Evolutionary conservation across 1,140 invertebrate species (phyloP).

Genomic region (Mya arenaria): DNA sequence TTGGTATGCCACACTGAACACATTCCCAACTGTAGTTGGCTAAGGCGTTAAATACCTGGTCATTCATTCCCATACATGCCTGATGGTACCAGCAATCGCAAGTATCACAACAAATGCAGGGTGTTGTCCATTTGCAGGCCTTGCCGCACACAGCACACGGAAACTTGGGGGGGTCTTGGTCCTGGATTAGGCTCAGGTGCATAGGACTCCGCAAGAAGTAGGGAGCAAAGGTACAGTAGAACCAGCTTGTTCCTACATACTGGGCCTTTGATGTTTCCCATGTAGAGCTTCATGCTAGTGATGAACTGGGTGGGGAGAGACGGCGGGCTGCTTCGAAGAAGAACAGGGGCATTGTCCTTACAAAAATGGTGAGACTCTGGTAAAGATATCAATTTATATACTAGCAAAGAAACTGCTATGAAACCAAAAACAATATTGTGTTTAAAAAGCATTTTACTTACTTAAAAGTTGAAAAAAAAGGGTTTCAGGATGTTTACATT

Average conservation of each 20-base stretch:
- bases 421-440: no score
- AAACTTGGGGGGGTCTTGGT: neutral
- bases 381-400: no score
- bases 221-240: neutral
- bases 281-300: neutral
- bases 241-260: neutral
- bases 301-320: neutral
- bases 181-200: neutral
- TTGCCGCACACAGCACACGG: neutral
- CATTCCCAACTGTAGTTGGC: conserved; percentile 37
- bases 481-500: no score
- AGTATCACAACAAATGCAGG: conserved; percentile 24
- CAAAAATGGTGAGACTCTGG: no score
- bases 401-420: no score
- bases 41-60: neutral
- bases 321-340: no score
- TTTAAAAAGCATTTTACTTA: no score
- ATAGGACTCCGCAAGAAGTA: neutral
- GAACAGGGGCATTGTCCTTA: no score
- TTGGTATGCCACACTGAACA: conserved; percentile 43
- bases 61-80: conserved; percentile 32
- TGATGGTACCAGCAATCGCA: conserved; percentile 31
- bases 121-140: conserved; percentile 27
- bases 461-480: no score
- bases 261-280: neutral